Evolutionary conservation across 2,113 vertebrate genomes (phyloP).

Genomic region (Prinia subflava): DNA sequence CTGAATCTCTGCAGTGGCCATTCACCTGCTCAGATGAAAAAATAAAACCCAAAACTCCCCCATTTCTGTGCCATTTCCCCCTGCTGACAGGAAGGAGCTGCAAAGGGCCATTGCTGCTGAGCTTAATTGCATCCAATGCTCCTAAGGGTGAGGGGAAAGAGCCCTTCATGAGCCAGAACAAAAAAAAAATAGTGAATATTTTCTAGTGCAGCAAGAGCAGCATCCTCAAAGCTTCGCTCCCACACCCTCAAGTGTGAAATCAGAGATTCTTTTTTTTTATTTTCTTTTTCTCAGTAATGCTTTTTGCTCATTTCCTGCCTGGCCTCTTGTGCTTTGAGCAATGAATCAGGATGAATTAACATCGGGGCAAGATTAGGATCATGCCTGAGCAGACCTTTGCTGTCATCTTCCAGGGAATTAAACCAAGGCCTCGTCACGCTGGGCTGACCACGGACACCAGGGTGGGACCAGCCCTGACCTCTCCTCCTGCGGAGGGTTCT

Average conservation of each 20-base stretch:
- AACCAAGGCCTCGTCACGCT: background rate
- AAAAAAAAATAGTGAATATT: background rate
- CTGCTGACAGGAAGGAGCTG: background rate
- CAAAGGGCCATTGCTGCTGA: background rate
- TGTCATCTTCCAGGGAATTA: background rate
- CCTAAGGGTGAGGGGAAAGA: background rate
- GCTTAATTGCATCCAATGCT: background rate
- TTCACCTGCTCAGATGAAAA: background rate
- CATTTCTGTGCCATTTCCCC: background rate
- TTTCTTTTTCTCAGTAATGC: background rate
- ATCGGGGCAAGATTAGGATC: background rate
- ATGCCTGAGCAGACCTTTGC: background rate
- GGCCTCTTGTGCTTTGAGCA: background rate
- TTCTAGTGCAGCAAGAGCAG: background rate
- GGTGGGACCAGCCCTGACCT: background rate
- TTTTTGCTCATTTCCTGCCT: slow-evolving; percentile 37
- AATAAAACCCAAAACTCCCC: background rate
- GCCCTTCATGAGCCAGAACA: background rate
- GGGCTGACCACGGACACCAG: background rate
- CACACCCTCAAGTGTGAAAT: slow-evolving; percentile 17
- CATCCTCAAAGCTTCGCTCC: background rate
- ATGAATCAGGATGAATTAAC: slow-evolving; percentile 15
- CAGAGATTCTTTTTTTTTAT: background rate
- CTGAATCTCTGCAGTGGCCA: background rate
- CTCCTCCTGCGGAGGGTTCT: background rate